phyloP scores from a whole-genome alignment of 2,113 vertebrate species.

The Falcunculus frontatus region DNA sequence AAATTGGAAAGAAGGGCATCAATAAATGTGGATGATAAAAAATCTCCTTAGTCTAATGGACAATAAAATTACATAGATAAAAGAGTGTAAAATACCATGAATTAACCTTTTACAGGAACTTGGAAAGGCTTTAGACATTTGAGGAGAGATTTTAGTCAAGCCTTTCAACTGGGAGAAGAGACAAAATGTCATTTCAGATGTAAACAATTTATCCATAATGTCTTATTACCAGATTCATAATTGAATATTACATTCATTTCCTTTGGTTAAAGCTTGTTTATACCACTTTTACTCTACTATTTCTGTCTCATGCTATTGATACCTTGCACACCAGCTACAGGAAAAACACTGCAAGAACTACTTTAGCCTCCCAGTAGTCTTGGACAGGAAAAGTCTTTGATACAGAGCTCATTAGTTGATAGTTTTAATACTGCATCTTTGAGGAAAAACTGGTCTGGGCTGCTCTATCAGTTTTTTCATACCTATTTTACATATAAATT shows the following conservation, averaged over 20 bases:
- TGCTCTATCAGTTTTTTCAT: background rate
- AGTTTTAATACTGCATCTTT: background rate
- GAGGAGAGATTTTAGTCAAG: conserved; percentile 11
- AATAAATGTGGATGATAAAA: background rate
- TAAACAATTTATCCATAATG: conserved; percentile 1
- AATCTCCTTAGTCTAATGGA: background rate
- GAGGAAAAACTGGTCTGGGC: conserved; percentile 28
- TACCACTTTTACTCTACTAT: background rate
- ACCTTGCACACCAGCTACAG: background rate
- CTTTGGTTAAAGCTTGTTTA: background rate
- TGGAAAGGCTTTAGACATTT: conserved; percentile 12
- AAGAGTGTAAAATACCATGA: background rate
- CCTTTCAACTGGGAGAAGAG: background rate
- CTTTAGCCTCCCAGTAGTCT: background rate
- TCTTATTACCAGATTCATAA: conserved; percentile 25
- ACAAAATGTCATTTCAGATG: conserved; percentile 21
- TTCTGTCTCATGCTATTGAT: background rate
- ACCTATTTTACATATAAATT: conserved; percentile 17
- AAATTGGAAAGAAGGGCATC: background rate
- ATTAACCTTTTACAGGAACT: conserved; percentile 30
- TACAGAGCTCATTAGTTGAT: background rate
- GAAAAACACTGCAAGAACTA: background rate
- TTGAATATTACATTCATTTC: conserved; percentile 18
- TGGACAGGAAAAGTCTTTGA: background rate
- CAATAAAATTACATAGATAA: conserved; percentile 23